These are phyloP conservation scores for Drosophila albomicans DNA, from an alignment of 1,140 invertebrate genomes.

Conservation along the genomic window DNA sequence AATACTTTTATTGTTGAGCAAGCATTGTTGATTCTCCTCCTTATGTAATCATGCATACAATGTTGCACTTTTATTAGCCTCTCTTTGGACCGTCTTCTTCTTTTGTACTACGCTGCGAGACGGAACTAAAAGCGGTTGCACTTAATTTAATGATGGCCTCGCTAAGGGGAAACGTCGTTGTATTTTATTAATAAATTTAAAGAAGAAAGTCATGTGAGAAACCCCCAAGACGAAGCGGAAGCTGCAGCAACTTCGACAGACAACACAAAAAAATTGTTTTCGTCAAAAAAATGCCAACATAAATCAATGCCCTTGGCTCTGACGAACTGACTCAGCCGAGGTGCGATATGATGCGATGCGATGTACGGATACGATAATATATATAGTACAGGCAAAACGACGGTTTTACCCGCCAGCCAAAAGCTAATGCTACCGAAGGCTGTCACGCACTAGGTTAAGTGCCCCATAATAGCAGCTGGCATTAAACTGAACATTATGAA, in stretches of 20 bases:
- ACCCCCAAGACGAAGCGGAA: conserved; percentile 65
- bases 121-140: conserved; percentile 65
- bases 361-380: not conserved
- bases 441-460: conserved; percentile 62
- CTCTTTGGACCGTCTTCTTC: conserved; percentile 13
- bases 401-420: conserved; percentile 59
- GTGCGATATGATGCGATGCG: not conserved
- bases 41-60: conserved; percentile 8
- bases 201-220: conserved; percentile 77
- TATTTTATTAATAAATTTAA: conserved; percentile 79
- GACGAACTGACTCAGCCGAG: conserved; percentile 33
- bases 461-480: conserved; percentile 45
- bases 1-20: not conserved
- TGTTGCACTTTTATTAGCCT: conserved; percentile 40
- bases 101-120: conserved; percentile 27
- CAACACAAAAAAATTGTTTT: conserved; percentile 4
- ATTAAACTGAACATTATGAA: conserved; percentile 58
- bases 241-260: conserved; percentile 11
- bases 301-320: conserved; percentile 63
- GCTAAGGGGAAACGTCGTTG: conserved; percentile 6
- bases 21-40: not conserved
- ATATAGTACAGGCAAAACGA: conserved; percentile 1
- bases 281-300: conserved; percentile 14
- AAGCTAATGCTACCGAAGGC: conserved; percentile 65
- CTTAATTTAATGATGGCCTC: conserved; percentile 71